phyloP scores from a whole-genome alignment of 2,888 invertebrate species.

The Vandiemenella viatica region DNA sequence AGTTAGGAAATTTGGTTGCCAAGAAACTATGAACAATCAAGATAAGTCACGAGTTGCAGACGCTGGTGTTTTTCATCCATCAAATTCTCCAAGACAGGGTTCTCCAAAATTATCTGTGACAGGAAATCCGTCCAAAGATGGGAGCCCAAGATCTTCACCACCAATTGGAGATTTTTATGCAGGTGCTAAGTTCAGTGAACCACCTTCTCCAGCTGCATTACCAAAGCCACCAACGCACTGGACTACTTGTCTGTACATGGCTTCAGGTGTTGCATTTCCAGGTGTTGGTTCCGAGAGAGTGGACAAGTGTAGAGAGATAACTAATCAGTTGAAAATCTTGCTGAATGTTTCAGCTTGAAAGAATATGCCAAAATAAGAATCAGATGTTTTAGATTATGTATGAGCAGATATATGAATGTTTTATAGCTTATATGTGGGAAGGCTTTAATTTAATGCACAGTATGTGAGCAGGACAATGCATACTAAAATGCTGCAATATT shows the following conservation, averaged over 20 bases:
- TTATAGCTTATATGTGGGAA: conserved; percentile 15
- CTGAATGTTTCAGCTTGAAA: conserved; percentile 39
- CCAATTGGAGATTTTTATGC: conserved; percentile 32
- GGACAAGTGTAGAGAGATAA: conserved; percentile 25
- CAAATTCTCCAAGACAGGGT: conserved; percentile 16
- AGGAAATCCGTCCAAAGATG: conserved; percentile 21
- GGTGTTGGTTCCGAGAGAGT: conserved; percentile 16
- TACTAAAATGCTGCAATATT: conserved; percentile 9
- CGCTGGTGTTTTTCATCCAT: not conserved
- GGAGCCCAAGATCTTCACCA: conserved; percentile 19
- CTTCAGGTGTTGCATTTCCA: conserved; percentile 15
- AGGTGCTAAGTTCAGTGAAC: conserved; percentile 68
- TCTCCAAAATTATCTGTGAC: conserved; percentile 17
- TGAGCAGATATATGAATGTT: conserved; percentile 12
- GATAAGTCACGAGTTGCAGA: not conserved
- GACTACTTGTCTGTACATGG: conserved; percentile 31
- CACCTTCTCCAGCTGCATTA: conserved; percentile 60
- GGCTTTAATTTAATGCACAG: conserved; percentile 17
- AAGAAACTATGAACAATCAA: conserved; percentile 7
- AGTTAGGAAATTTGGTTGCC: conserved; percentile 15
- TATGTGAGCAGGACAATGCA: conserved; percentile 17
- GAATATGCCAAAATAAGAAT: conserved; percentile 9
- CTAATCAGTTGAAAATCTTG: conserved; percentile 45
- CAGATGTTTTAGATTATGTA: conserved; percentile 16
- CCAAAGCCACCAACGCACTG: conserved; percentile 71